phyloP scores from a whole-genome alignment of 2,797 vertebrate genomes.

The Mionectes olivaceus region DNA sequence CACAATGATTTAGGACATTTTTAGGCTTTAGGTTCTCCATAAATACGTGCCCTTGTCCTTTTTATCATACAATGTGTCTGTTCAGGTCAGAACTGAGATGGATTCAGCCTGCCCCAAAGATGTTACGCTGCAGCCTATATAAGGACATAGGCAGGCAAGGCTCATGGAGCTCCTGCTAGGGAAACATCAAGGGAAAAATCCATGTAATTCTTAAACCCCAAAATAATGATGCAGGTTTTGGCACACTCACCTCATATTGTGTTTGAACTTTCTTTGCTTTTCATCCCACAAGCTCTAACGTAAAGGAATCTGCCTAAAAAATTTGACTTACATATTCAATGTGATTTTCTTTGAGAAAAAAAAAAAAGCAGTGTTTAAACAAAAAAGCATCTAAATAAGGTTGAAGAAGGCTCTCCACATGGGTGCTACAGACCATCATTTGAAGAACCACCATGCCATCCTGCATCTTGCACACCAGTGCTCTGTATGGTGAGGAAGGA shows the following conservation, averaged over 20 bases:
- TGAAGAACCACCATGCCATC: not conserved
- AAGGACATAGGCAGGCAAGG: not conserved
- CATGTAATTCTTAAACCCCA: not conserved
- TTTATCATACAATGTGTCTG: not conserved
- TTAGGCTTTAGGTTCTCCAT: not conserved
- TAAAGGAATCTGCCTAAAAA: not conserved
- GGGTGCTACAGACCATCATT: not conserved
- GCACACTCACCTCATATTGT: not conserved
- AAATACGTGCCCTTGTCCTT: not conserved
- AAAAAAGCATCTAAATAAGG: not conserved
- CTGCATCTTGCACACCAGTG: accelerated
- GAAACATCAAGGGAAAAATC: not conserved
- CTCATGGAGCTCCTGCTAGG: not conserved
- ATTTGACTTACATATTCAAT: not conserved
- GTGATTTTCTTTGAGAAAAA: not conserved
- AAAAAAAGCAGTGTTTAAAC: not conserved
- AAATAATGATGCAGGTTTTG: not conserved
- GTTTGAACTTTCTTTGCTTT: conserved; percentile 3
- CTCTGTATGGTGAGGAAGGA: not conserved
- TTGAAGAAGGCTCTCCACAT: not conserved
- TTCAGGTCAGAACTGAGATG: not conserved
- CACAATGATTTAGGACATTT: not conserved
- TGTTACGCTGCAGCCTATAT: not conserved
- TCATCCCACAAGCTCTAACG: not conserved
- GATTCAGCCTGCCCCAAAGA: not conserved